A percentile compares a stretch with the other conserved stretches of the same genome.
phyloP scores from a whole-genome alignment of 1,140 invertebrate genomes.

The Nasonia vitripennis region DNA sequence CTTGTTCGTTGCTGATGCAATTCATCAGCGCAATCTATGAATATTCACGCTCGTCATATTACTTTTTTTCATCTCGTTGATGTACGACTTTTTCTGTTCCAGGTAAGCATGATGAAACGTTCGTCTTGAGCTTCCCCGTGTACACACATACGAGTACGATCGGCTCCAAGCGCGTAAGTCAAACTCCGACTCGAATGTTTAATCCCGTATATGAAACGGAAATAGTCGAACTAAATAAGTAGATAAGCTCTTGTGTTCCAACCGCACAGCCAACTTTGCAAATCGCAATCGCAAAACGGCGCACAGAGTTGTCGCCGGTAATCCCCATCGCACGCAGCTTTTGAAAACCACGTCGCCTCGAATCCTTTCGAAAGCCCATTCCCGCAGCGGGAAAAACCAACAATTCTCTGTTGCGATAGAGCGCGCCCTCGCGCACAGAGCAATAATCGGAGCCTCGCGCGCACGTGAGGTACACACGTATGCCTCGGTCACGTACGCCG shows the following conservation, averaged over 20 bases:
- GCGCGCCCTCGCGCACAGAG: neutral
- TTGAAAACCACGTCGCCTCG: neutral
- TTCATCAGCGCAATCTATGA: too few relatives aligned
- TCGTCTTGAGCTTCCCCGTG: neutral
- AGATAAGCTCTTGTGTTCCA: neutral
- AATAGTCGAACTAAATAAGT: neutral
- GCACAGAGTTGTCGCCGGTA: neutral
- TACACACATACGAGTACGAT: neutral
- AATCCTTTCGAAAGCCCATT: neutral
- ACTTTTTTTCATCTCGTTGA: neutral
- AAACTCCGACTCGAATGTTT: neutral
- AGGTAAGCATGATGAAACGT: neutral
- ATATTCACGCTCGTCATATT: too few relatives aligned
- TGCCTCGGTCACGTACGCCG: neutral
- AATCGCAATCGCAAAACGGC: neutral
- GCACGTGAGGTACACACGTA: neutral
- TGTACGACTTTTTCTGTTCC: neutral
- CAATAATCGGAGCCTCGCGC: conserved; percentile 20
- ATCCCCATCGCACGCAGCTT: neutral
- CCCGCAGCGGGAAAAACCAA: neutral
- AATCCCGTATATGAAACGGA: neutral
- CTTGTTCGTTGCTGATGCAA: neutral
- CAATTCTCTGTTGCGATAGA: neutral
- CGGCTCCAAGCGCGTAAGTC: neutral
- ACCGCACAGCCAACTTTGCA: neutral